Percentiles rank a stretch among this genome's conserved stretches.
Conservation (phyloP, 2,888 invertebrate genomes). For the Octodonta nipae region DNA sequence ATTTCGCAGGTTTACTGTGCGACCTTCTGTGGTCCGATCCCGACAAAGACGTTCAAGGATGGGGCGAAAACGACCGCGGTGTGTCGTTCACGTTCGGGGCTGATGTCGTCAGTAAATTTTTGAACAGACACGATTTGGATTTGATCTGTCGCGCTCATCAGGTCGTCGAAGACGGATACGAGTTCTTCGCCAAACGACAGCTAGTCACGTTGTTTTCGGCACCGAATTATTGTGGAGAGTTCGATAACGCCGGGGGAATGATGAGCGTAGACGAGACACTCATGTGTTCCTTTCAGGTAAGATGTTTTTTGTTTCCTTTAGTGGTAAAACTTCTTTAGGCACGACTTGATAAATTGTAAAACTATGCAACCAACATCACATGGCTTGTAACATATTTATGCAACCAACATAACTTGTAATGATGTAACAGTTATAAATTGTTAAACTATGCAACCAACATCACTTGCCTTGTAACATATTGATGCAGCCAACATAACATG, state of each 20-base stretch:
- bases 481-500: too few relatives aligned
- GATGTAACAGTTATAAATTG: too few relatives aligned
- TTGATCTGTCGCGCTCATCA: constrained; percentile 95
- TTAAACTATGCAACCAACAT: too few relatives aligned
- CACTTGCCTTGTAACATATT: too few relatives aligned
- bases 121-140: constrained; percentile 92
- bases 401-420: too few relatives aligned
- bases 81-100: constrained; percentile 96
- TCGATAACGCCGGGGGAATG: constrained; percentile 98
- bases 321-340: too few relatives aligned
- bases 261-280: constrained; percentile 98
- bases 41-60: constrained; percentile 83
- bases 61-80: constrained; percentile 96
- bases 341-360: too few relatives aligned
- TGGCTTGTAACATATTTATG: too few relatives aligned
- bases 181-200: constrained; percentile 96
- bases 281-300: constrained; percentile 92
- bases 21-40: constrained; percentile 96
- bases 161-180: constrained; percentile 97
- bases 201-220: constrained; percentile 97
- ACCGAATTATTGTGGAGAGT: constrained; percentile 95
- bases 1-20: constrained; percentile 65
- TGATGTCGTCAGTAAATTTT: constrained; percentile 90
- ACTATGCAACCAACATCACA: too few relatives aligned
- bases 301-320: too few relatives aligned